Conservation (phyloP, 2,797 vertebrate genomes). For the Myotis findleyi region DNA sequence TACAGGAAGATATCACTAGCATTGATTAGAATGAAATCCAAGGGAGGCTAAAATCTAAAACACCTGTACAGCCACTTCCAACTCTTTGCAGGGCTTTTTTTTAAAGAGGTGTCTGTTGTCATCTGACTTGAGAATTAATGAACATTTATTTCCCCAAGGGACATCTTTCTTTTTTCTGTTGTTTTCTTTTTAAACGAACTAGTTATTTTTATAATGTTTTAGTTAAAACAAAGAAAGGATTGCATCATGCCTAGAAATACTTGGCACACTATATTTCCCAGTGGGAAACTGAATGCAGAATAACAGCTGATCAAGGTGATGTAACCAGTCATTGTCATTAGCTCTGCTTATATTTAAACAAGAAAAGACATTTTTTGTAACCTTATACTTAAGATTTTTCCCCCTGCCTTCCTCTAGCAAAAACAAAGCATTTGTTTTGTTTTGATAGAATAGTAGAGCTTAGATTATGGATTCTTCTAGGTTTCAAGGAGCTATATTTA, state of each 20-base stretch:
- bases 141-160: background rate
- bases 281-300: conserved; percentile 81
- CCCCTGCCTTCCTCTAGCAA: conserved; percentile 36
- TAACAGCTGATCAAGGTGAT: conserved; percentile 77
- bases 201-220: conserved; percentile 43
- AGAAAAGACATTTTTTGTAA: conserved; percentile 56
- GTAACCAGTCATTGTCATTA: conserved; percentile 50
- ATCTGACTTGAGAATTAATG: conserved; percentile 1
- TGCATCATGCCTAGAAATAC: conserved; percentile 85
- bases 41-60: conserved; percentile 13
- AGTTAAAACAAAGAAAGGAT: conserved; percentile 68
- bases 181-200: conserved; percentile 47
- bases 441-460: conserved; percentile 15
- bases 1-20: background rate
- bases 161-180: background rate
- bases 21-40: conserved; percentile 5
- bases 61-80: background rate
- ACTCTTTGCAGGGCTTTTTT: background rate
- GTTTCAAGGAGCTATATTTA: conserved; percentile 2
- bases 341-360: conserved; percentile 64
- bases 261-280: conserved; percentile 80
- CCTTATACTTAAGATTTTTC: conserved; percentile 12
- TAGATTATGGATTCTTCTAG: conserved; percentile 15
- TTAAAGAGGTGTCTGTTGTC: background rate
- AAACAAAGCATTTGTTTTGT: conserved; percentile 37